A percentile compares a stretch with the other conserved stretches of the same genome.
These are phyloP conservation scores for Uromys caudimaculatus DNA, from an alignment of 2,797 vertebrate genomes.

Conservation along the genomic window DNA sequence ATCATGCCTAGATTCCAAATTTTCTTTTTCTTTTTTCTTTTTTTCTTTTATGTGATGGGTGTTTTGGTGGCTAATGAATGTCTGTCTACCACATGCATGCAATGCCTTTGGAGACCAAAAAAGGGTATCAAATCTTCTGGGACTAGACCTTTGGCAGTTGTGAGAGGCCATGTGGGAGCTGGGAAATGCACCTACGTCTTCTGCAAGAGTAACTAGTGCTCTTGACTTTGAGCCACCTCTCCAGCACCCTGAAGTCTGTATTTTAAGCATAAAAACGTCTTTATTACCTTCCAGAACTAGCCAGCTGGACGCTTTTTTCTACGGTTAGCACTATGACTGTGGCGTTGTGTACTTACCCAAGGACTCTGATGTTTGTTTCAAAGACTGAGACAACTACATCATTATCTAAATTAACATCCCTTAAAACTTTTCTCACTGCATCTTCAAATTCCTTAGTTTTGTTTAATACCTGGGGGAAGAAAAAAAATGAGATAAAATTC, in stretches of 20 bases:
- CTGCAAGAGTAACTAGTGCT: not conserved
- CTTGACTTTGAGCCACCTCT: not conserved
- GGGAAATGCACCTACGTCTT: not conserved
- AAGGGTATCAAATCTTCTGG: not conserved
- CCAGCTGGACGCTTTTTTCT: not conserved
- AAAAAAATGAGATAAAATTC: conserved; percentile 66
- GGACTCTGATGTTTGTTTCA: conserved; percentile 99
- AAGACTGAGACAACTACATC: conserved; percentile 99
- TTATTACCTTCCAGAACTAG: conserved; percentile 7
- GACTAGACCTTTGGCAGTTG: not conserved
- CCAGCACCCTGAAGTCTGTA: not conserved
- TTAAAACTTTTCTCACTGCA: conserved; percentile 96
- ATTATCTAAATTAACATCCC: conserved; percentile 97
- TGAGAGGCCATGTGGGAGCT: not conserved
- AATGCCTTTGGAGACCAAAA: not conserved
- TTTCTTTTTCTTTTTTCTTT: not conserved
- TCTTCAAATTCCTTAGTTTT: conserved; percentile 98
- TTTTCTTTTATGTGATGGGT: not conserved
- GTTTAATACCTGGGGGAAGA: conserved; percentile 94
- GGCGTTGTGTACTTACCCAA: conserved; percentile 92
- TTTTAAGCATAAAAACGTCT: conserved; percentile 36
- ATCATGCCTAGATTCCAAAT: not conserved
- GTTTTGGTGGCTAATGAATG: not conserved
- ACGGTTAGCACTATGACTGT: not conserved
- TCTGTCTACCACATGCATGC: not conserved